A percentile compares a stretch with the other conserved stretches of the same genome.
These are phyloP conservation scores for Nymphalis polychloros DNA, from an alignment of 2,888 invertebrate species.

Conservation along the genomic window DNA sequence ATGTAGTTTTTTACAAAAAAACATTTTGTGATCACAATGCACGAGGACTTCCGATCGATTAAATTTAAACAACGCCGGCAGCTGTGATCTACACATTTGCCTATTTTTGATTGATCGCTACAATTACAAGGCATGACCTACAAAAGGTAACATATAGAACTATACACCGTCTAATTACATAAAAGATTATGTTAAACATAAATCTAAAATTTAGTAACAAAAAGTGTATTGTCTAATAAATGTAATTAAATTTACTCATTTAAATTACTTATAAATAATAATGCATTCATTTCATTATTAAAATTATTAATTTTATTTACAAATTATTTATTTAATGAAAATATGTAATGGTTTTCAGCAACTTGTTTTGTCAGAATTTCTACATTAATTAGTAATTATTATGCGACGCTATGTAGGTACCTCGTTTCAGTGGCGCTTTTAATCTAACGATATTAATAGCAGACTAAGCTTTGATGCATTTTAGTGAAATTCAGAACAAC, in stretches of 20 bases:
- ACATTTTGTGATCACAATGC: neutral
- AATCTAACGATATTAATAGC: conserved; percentile 54
- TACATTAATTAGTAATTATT: conserved; percentile 38
- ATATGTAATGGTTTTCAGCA: conserved; percentile 15
- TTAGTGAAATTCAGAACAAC: conserved; percentile 60
- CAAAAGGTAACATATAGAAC: neutral
- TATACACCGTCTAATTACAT: neutral
- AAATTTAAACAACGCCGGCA: conserved; percentile 19
- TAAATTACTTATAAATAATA: neutral
- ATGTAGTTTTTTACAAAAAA: neutral
- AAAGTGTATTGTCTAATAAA: no score
- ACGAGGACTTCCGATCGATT: conserved; percentile 2
- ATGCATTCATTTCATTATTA: neutral
- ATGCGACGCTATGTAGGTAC: conserved; percentile 33
- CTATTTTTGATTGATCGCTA: conserved; percentile 17
- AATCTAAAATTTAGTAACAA: no score
- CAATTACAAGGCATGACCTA: conserved; percentile 10
- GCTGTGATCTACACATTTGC: conserved; percentile 19
- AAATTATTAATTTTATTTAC: neutral
- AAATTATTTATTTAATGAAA: conserved; percentile 3
- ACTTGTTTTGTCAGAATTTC: conserved; percentile 28
- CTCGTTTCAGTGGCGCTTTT: conserved; percentile 40
- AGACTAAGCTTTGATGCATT: conserved; percentile 57
- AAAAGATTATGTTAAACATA: neutral
- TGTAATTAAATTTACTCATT: no score